phyloP scores from a whole-genome alignment of 2,888 invertebrate species.

The Netelia virgata region DNA sequence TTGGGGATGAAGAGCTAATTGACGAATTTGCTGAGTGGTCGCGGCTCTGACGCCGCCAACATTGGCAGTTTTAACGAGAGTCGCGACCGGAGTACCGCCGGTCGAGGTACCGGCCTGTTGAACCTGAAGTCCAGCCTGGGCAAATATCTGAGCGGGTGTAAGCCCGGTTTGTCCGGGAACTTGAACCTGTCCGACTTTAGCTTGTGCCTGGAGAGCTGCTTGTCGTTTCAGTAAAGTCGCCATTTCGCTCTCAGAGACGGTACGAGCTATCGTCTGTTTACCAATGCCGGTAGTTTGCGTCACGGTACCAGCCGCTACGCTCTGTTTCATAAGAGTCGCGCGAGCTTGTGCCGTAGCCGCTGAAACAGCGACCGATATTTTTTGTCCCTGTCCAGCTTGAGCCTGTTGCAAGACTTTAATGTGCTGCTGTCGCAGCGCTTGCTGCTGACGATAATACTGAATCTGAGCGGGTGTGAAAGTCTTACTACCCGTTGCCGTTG shows the following conservation, averaged over 20 bases:
- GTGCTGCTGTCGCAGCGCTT: slow-evolving; percentile 82
- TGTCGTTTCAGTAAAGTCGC: slow-evolving; percentile 87
- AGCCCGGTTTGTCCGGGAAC: slow-evolving; percentile 80
- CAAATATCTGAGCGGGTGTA: slow-evolving; percentile 86
- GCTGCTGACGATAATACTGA: slow-evolving; percentile 89
- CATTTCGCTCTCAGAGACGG: slow-evolving; percentile 88
- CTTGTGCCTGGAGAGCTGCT: slow-evolving; percentile 82
- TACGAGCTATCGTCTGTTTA: slow-evolving; percentile 85
- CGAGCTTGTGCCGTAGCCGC: slow-evolving; percentile 77
- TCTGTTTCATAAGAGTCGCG: slow-evolving; percentile 81
- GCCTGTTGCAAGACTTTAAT: slow-evolving; percentile 79
- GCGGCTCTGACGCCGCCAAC: slow-evolving; percentile 86
- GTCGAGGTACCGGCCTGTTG: slow-evolving; percentile 86
- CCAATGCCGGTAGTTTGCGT: slow-evolving; percentile 73
- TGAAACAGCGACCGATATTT: slow-evolving; percentile 83
- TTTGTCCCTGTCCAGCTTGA: slow-evolving; percentile 81
- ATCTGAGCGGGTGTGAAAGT: slow-evolving; percentile 86
- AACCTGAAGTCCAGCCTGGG: slow-evolving; percentile 86
- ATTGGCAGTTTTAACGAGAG: slow-evolving; percentile 87
- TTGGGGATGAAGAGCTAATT: slow-evolving; percentile 88
- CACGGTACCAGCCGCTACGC: slow-evolving; percentile 70
- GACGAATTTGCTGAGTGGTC: slow-evolving; percentile 89
- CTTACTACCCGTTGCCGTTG: slow-evolving; percentile 85
- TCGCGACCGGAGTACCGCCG: slow-evolving; percentile 86
- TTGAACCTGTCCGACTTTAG: slow-evolving; percentile 83